Evolutionary conservation across 2,113 vertebrate species (phyloP), one percentile per base, ranked within the genome.

Genomic region (Nothocercus nigrocapillus): DNA sequence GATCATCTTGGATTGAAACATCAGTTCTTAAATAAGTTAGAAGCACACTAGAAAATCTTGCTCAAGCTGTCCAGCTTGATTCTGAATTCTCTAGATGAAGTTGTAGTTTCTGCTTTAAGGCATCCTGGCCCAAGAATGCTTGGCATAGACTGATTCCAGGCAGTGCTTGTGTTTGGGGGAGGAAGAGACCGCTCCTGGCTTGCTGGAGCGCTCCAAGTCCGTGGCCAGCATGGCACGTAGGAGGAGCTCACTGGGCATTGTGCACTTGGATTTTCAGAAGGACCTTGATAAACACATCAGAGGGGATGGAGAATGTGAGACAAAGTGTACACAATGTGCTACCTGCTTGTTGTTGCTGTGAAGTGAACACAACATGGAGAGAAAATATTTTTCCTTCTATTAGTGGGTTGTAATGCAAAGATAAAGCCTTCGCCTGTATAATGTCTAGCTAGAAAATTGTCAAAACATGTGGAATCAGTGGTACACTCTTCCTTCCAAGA

Each of bases 1-100:
- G 64, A 80, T 64, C 8, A 25, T 86, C 93, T 74, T 77, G 88
- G 66, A 68, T 20, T 68, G 74, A 51, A 94, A 73, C 82, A 88
- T 79, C 22, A 72, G 20, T 51, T 91, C 88, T 81, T 72, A 81
- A 77, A 59, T 78, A 49, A 40, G 4, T 38, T 88, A 62, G 54
- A 89, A 91, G 34, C 11, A 32, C 22, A 59, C 25, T 32, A 34
- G 28, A 30, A 17, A 7, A 17, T 82, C 93, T 83, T 47, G 61
- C 22, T 28, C 11, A 30, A 88, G 36, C 6, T 42, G 38, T 36
- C 5, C 38, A 58, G 6, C 6, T 70, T 72, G 27, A 45, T 54
- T 32, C 19, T 15, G 5, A 85, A n/a, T 54, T 84, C 22, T 63
- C 51, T 20, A 42, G 44, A 24, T 51, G 68, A 85, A 90, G 34